Base-by-base conservation (phyloP, 2,888 invertebrate genomes). In the Drosophila emarginata region DNA sequence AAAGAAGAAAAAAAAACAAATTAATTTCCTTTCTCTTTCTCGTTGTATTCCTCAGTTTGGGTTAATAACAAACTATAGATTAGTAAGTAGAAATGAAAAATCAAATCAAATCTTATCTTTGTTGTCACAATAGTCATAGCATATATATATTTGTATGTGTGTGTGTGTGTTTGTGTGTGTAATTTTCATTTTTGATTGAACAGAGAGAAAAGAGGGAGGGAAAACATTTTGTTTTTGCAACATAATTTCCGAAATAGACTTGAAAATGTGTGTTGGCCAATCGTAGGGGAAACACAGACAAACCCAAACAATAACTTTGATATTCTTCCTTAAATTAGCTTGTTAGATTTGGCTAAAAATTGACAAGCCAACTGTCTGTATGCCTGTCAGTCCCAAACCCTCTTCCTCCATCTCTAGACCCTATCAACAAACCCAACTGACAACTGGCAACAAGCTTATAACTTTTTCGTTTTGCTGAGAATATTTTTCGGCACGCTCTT, bases 361-460 rank as follows among this genome's bases (percentile, higher is more conserved):
- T 45, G 39, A 15, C 23, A 36, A 7, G 26, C 39, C 45, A 9
- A 5, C 12, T 12, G 6, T 4, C 3, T 15, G 11, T 23, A n/a
- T 5, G 57, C 57, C 53, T 18, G 28, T 39, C 51, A 64, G 54
- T 4, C n/a, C 23, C 36, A 60, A 54, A 54, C 63, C 36, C 69
- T 40, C 23, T 32, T 36, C 64, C 52, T 56, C 63, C 50, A 63
- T 51, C 70, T 51, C 4, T 26, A 26, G 26, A 26, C 26, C 63
- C 18, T 18, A 45, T 36, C 70, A 70, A 53, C 71, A 39, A 4
- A 9, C 18, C 45, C 18, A 45, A 45, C 45, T 21, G 45, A 45
- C 61, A 75, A 75, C 76, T 67, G 79, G 52, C 78, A 79, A 69
- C 77, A 87, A 87, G 77, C 85, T 87, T 78, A 77, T 76, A 78